These are phyloP conservation scores for Sebastes taczanowskii DNA, from an alignment of 2,797 vertebrate species.

Conservation along the genomic window DNA sequence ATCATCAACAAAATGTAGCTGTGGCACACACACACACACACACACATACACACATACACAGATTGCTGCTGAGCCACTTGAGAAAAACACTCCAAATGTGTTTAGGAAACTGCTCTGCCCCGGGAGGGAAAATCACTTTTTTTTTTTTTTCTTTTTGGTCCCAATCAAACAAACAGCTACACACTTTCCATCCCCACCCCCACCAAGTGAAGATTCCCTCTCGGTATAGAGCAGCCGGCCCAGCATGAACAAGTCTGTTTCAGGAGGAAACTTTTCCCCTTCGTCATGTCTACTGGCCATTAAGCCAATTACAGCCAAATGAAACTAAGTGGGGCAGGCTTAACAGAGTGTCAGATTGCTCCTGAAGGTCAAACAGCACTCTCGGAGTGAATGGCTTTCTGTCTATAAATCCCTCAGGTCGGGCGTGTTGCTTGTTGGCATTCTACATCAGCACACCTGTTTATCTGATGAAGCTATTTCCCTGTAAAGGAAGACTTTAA, in stretches of 20 bases:
- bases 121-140: conserved; percentile 64
- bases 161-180: conserved; percentile 65
- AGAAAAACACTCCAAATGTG: conserved; percentile 78
- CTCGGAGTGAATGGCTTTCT: conserved; percentile 12
- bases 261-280: conserved; percentile 48
- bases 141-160: conserved; percentile 39
- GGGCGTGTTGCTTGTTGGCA: conserved; percentile 58
- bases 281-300: conserved; percentile 50
- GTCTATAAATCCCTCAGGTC: conserved; percentile 56
- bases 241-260: conserved; percentile 36
- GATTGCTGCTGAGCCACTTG: conserved; percentile 72
- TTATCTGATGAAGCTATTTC: conserved; percentile 80
- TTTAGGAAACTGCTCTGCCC: conserved; percentile 73
- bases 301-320: conserved; percentile 70
- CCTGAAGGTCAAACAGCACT: conserved; percentile 70
- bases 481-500: conserved; percentile 79
- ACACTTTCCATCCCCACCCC: conserved; percentile 44
- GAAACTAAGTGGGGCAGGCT: conserved; percentile 57
- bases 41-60: conserved; percentile 47
- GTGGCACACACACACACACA: conserved; percentile 24
- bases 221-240: conserved; percentile 17
- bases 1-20: conserved; percentile 79
- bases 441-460: conserved; percentile 74
- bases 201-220: conserved; percentile 28
- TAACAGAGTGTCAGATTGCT: conserved; percentile 65